Evolutionary conservation across 2,888 invertebrate genomes (phyloP).

Genomic region (Tetranychus piercei): DNA sequence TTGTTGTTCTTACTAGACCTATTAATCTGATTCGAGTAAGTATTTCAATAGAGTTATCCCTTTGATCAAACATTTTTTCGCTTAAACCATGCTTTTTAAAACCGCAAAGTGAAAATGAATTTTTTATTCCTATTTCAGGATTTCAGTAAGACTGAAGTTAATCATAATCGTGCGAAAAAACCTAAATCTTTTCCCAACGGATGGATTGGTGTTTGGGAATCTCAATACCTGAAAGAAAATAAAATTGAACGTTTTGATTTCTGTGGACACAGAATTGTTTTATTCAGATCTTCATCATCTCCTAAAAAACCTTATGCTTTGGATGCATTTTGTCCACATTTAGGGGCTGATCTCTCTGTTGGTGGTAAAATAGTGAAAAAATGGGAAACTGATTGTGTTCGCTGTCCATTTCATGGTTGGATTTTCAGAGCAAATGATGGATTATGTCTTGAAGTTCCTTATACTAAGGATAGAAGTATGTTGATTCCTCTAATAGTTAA

Average conservation of each 20-base stretch:
- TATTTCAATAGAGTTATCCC: too few species aligned
- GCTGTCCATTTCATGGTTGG: constrained; percentile 82
- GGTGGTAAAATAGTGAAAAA: constrained; percentile 45
- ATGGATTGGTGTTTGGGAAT: constrained; percentile 62
- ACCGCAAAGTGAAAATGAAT: too few species aligned
- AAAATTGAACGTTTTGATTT: constrained; percentile 41
- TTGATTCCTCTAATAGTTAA: neutral
- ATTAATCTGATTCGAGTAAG: too few species aligned
- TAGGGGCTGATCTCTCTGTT: constrained; percentile 61
- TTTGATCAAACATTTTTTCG: too few species aligned
- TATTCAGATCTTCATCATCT: constrained; percentile 47
- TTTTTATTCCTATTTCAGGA: neutral
- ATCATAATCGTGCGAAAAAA: constrained; percentile 26
- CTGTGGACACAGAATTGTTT: constrained; percentile 48
- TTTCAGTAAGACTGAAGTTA: constrained; percentile 2
- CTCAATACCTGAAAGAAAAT: constrained; percentile 39
- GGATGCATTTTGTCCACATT: constrained; percentile 73
- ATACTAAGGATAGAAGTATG: constrained; percentile 34
- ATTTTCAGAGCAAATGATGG: constrained; percentile 53
- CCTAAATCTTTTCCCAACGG: constrained; percentile 72
- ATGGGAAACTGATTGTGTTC: constrained; percentile 45
- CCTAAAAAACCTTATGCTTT: constrained; percentile 42
- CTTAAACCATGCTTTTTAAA: too few species aligned
- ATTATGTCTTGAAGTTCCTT: constrained; percentile 53
- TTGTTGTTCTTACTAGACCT: too few species aligned